A percentile compares a stretch with the other conserved stretches of the same genome.
Conservation (phyloP, 2,888 invertebrate genomes). For the Ophioninae sp. region DNA sequence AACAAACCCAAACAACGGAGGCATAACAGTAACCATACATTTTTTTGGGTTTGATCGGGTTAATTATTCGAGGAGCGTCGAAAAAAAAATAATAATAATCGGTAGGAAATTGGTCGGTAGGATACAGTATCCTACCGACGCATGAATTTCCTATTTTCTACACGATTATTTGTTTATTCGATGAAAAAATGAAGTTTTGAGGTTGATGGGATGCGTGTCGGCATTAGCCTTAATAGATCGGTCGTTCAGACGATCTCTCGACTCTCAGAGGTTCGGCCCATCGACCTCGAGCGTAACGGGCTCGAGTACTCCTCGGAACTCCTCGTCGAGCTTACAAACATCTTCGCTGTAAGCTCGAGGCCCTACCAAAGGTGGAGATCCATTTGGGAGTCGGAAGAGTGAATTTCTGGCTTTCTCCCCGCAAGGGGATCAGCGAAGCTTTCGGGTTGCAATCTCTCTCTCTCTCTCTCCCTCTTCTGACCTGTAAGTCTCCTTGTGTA, state of each 20-base stretch:
- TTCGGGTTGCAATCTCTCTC: neutral
- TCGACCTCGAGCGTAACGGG: conserved; percentile 48
- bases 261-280: conserved; percentile 71
- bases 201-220: conserved; percentile 75
- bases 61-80: no score
- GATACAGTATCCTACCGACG: no score
- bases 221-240: conserved; percentile 74
- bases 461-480: no score
- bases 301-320: conserved; percentile 57
- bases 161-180: conserved; percentile 12
- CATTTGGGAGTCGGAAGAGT: conserved; percentile 34
- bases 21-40: no score
- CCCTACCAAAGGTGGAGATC: conserved; percentile 27
- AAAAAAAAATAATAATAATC: no score
- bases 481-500: neutral
- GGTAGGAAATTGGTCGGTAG: no score
- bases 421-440: conserved; percentile 8
- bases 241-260: conserved; percentile 77
- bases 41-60: no score
- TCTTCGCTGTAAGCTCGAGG: conserved; percentile 36
- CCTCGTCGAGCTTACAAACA: conserved; percentile 20
- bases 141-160: no score
- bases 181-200: neutral
- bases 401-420: conserved; percentile 6
- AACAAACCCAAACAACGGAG: no score